A percentile compares a stretch with the other conserved stretches of the same genome.
phyloP scores from a whole-genome alignment of 2,888 invertebrate genomes.

The Eugnorisma glareosa region DNA sequence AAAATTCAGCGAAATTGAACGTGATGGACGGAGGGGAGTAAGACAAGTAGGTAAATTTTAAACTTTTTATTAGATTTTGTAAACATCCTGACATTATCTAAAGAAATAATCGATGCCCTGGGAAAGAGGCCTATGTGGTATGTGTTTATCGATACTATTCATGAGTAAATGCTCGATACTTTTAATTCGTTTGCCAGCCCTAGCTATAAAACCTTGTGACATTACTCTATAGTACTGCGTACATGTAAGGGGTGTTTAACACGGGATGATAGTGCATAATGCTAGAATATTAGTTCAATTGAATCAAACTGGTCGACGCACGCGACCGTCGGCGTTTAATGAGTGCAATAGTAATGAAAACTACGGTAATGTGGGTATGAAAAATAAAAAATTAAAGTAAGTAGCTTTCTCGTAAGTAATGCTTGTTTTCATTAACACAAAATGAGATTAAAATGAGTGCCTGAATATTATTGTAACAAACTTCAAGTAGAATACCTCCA shows the following conservation, averaged over 20 bases:
- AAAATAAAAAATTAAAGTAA: neutral
- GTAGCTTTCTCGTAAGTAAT: neutral
- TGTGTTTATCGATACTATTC: neutral
- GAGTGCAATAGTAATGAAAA: constrained; percentile 19
- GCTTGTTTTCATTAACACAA: neutral
- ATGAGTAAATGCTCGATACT: constrained; percentile 6
- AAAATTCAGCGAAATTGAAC: neutral
- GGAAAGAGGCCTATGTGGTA: neutral
- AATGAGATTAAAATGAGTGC: neutral
- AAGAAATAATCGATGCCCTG: neutral
- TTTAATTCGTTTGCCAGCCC: constrained; percentile 11
- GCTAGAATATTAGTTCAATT: constrained; percentile 50
- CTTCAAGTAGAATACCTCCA: no score
- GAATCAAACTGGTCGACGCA: constrained; percentile 41
- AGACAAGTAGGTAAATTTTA: neutral
- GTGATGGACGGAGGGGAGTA: neutral
- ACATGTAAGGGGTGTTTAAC: constrained; percentile 52
- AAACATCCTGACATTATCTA: neutral
- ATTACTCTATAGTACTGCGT: constrained; percentile 45
- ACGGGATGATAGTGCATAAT: constrained; percentile 54
- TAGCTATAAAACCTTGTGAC: constrained; percentile 53
- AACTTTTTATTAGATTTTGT: neutral
- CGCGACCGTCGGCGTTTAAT: constrained; percentile 38
- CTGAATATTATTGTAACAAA: neutral
- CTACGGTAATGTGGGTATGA: neutral